A percentile compares a stretch with the other conserved stretches of the same genome.
Evolutionary conservation across 2,113 vertebrate genomes (phyloP).

Genomic region (Himantopus leucocephalus): DNA sequence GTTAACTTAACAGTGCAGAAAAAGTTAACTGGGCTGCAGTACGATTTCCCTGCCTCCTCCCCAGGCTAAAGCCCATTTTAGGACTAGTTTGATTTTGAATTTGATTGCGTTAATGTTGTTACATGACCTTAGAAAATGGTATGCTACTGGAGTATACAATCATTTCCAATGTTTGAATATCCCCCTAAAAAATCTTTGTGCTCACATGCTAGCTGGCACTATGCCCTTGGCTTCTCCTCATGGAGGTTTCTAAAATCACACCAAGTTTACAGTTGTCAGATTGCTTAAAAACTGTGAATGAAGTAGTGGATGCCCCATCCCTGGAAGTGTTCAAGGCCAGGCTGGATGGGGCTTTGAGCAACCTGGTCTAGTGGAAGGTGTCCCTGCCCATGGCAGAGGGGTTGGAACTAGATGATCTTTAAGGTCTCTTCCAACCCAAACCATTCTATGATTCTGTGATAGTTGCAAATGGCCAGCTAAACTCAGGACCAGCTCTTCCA

Average conservation of each 20-base stretch:
- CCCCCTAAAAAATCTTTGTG: neutral
- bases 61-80: neutral
- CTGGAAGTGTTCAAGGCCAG: neutral
- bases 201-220: neutral
- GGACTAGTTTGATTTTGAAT: neutral
- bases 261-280: neutral
- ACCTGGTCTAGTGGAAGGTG: neutral
- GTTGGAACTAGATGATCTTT: neutral
- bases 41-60: neutral
- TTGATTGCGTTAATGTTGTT: neutral
- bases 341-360: neutral
- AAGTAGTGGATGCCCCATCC: neutral
- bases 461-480: neutral
- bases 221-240: neutral
- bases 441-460: neutral
- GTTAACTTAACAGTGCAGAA: neutral
- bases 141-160: neutral
- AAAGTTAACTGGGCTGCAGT: neutral
- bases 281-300: neutral
- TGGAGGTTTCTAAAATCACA: neutral
- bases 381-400: neutral
- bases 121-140: neutral
- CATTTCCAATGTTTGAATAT: neutral
- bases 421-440: neutral
- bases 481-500: neutral